A percentile compares a stretch with the other conserved stretches of the same genome.
Conservation (phyloP, 2,113 vertebrate genomes). For the Varanus salvator region DNA sequence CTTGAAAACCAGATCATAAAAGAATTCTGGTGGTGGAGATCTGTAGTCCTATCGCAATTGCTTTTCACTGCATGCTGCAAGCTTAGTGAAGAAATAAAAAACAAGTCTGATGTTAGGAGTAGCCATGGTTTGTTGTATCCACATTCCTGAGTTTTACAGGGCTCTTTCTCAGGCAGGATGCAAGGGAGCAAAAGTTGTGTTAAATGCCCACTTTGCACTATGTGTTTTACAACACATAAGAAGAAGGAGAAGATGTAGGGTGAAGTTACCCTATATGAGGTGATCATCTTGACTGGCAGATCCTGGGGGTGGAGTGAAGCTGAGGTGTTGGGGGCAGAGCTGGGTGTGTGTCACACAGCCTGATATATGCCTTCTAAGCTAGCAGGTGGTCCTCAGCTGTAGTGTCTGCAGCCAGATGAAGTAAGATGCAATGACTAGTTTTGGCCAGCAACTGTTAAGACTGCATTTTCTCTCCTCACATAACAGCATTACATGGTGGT, state of each 20-base stretch:
- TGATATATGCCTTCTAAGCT: too few species aligned
- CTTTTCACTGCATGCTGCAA: constrained; percentile 36
- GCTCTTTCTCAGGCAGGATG: not conserved
- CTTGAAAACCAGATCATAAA: too few species aligned
- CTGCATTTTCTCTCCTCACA: not conserved
- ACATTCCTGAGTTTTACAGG: not conserved
- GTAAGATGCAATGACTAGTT: too few species aligned
- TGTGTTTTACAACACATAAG: not conserved
- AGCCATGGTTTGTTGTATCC: not conserved
- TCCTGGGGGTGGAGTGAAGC: too few species aligned
- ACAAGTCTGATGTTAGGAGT: not conserved
- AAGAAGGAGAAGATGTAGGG: not conserved
- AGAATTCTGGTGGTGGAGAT: constrained; percentile 2
- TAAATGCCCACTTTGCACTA: not conserved
- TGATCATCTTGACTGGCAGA: too few species aligned
- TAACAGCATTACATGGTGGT: not conserved
- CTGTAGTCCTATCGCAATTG: constrained; percentile 43
- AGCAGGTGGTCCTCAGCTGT: too few species aligned
- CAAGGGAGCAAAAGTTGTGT: not conserved
- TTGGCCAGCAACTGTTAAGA: too few species aligned
- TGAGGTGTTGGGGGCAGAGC: too few species aligned
- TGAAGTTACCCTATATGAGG: too few species aligned
- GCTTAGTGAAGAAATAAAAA: not conserved
- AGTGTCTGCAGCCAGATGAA: too few species aligned
- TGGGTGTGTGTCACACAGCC: too few species aligned